phyloP scores from a whole-genome alignment of 2,888 invertebrate genomes.

The Cephus runcator region DNA sequence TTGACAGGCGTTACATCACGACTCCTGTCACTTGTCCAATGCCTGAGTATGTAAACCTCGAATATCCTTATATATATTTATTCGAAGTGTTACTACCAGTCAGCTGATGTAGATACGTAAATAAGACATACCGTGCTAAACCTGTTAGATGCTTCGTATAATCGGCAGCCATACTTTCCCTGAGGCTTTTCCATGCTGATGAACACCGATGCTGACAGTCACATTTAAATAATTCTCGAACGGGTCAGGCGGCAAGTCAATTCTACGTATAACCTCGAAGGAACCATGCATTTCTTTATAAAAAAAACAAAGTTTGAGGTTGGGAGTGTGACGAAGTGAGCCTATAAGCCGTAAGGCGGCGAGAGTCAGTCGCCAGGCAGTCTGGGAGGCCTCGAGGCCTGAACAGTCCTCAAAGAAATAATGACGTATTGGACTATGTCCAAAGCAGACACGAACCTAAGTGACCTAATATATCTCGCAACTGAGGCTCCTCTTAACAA shows the following conservation, averaged over 20 bases:
- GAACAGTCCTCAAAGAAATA: neutral
- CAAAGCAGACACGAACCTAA: neutral
- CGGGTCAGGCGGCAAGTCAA: neutral
- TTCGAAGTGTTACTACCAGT: neutral
- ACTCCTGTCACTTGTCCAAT: slow-evolving; percentile 1
- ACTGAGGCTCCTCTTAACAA: neutral
- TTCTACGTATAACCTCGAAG: neutral
- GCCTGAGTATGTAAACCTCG: neutral
- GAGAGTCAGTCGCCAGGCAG: slow-evolving; percentile 14
- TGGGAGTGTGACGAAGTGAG: neutral
- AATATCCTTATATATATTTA: neutral
- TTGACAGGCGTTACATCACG: slow-evolving; percentile 6
- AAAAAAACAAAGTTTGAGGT: slow-evolving; percentile 1
- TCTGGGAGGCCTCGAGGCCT: slow-evolving; percentile 10
- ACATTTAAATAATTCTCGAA: neutral
- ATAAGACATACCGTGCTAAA: neutral
- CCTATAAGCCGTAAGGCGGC: neutral
- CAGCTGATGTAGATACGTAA: neutral
- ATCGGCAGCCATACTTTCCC: neutral
- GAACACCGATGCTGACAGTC: neutral
- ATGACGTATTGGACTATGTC: slow-evolving; percentile 6
- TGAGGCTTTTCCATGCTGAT: neutral
- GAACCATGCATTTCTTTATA: neutral
- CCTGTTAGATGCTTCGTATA: neutral
- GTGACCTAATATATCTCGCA: neutral